phyloP scores from a whole-genome alignment of 2,113 vertebrate species.

The Natator depressus region DNA sequence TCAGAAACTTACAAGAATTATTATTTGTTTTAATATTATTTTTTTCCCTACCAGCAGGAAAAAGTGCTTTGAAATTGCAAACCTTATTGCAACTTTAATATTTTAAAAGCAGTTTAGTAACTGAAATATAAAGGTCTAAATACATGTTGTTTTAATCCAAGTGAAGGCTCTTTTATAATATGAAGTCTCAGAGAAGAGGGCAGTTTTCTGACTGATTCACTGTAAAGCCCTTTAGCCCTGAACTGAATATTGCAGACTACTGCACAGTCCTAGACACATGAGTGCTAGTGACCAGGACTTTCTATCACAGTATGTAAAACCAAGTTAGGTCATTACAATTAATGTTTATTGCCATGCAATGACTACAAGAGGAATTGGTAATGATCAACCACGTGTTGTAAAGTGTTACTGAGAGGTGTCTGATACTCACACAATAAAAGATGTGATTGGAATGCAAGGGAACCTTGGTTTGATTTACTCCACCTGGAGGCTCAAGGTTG shows the following conservation, averaged over 20 bases:
- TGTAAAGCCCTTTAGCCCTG: neutral
- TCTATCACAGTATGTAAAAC: neutral
- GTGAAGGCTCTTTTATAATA: neutral
- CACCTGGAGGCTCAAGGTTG: constrained; percentile 28
- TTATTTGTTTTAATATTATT: neutral
- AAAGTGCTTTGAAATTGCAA: neutral
- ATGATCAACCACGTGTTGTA: constrained; percentile 8
- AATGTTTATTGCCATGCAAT: neutral
- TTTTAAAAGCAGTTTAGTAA: neutral
- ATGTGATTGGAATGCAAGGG: constrained; percentile 16
- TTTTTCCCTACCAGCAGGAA: neutral
- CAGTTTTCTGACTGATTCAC: neutral
- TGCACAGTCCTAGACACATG: neutral
- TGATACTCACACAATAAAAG: constrained; percentile 17
- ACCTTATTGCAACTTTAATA: neutral
- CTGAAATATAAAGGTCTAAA: neutral
- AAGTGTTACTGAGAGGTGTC: neutral
- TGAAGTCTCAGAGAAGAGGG: neutral
- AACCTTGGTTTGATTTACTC: constrained; percentile 26
- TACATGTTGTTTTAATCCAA: neutral
- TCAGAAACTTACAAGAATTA: neutral
- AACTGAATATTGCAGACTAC: neutral
- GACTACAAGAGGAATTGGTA: constrained; percentile 37
- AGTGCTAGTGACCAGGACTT: neutral
- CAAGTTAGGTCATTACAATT: neutral